Evolutionary conservation across 2,113 vertebrate species (phyloP), one percentile per base, ranked within the genome.

Genomic region (Cheilinus undulatus): DNA sequence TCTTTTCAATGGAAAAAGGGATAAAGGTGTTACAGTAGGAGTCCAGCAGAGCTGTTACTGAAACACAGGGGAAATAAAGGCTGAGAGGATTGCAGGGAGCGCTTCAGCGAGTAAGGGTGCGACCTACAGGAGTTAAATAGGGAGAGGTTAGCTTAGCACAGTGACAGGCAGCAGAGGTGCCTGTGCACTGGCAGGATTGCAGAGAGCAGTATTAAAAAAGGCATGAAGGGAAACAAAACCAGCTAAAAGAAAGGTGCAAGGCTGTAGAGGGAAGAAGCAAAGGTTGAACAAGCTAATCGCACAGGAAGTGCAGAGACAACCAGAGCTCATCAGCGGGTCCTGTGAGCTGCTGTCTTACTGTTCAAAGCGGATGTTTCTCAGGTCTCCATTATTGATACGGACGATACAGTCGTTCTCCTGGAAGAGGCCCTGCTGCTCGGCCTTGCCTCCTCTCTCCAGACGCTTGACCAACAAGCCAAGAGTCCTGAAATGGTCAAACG

Each of bases 351-450:
- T 0, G 69, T 93, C 97, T 97, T 96, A 99, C 98, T 99, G 96
- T 93, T 99, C 97, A 70, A 99, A 99, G 86, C 96, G 95, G 86
- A 95, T 96, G 75, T 96, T 97, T 48, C 97, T 92, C 88, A 99
- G 95, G 91, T 99, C 96, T 20, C 93, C 94, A 17, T 97, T 95
- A 23, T 99, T 99, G 93, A 99, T 99, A 83, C 95, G 93, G 81
- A 99, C 91, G 93, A 99, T 98, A 73, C 98, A 99, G 92, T 99
- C 98, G 52, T 98, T 98, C 93, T 98, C 97, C 80, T 93, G 95
- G 92, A 99, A 99, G 75, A 99, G 96, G 42, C 93, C 92, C 89
- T 98, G 97, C 78, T 96, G 96, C 83, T 99, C 96, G 10, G 97
- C 97, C 93, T 99, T 99, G 19, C 98, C 97, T 48, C 97, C 97